Base-by-base conservation (phyloP, 2,113 vertebrate genomes). In the Semnornis frantzii region DNA sequence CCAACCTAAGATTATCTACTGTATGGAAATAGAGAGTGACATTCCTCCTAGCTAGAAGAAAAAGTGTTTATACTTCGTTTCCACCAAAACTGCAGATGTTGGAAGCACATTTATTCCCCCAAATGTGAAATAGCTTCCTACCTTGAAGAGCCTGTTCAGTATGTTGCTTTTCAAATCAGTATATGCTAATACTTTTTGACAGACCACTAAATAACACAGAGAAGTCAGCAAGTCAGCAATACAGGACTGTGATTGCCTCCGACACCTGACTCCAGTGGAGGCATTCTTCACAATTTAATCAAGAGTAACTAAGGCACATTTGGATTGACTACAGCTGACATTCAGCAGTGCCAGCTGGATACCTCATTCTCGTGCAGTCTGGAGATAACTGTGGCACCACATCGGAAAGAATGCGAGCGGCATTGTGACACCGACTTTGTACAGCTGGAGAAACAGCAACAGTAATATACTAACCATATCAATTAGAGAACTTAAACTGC, bases 101-200 rank as follows among this genome's bases (percentile, higher is more conserved):
- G 68, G 75, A 94, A 89, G 60, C 46, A 74, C 54, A 69, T 55
- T 63, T 75, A 54, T 94, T 83, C 17, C 39, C 68, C 24, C 21
- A 87, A 58, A 87, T 0, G 1, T 55, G 44, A 82, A 94, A 77
- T 2, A 80, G 54, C 20, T 90, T 92, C 75, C 50, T 92, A 92
- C 82, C 86, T 85, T 88, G 68, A 87, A 87, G 17, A 70, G 92
- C 89, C 77, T 89, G 25, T 66, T 84, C 39, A 65, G 27, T 21
- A 42, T 68, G 42, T 3, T 64, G 77, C 88, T 89, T 96, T 82
- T 90, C 42, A 93, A 58, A 93, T 80, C 39, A 66, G 28, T n/a
- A 16, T 9, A 73, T 34, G 71, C 65, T 95, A 92, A 90, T 87
- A 42, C 83, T 54, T 95, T 95, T 83, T 94, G 93, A 96, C 86